phyloP scores from a whole-genome alignment of 1,140 invertebrate species.

The Pachypsylla venusta region DNA sequence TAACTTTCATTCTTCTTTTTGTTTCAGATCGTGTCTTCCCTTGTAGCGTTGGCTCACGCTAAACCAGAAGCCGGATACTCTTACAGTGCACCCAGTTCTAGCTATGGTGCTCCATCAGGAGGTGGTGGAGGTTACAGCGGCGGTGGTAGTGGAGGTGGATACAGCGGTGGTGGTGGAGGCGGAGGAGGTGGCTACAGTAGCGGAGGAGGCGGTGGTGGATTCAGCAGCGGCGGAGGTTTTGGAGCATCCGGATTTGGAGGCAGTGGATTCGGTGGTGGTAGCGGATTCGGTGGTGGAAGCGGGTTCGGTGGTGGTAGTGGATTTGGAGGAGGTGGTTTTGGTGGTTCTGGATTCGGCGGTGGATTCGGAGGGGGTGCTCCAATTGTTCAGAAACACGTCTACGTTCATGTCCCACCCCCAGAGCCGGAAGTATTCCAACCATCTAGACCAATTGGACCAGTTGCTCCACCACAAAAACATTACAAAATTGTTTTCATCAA shows the following conservation, averaged over 20 bases:
- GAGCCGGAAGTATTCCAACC: conserved; percentile 43
- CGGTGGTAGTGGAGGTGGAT: conserved; percentile 26
- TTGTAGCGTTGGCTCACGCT: conserved; percentile 35
- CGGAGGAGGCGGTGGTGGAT: conserved; percentile 28
- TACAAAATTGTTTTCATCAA: conserved; percentile 85
- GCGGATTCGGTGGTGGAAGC: conserved; percentile 21
- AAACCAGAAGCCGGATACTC: conserved; percentile 38
- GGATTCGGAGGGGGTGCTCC: conserved; percentile 31
- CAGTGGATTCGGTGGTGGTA: conserved; percentile 26
- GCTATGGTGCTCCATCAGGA: conserved; percentile 29
- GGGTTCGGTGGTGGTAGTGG: conserved; percentile 25
- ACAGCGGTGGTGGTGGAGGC: conserved; percentile 23
- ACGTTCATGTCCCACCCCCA: conserved; percentile 64
- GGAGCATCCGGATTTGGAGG: conserved; percentile 25
- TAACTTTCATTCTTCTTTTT: conserved; percentile 11
- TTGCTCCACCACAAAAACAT: conserved; percentile 55
- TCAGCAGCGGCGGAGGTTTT: conserved; percentile 30
- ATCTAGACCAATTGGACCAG: conserved; percentile 37
- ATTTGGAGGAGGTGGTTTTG: conserved; percentile 28
- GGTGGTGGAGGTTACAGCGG: conserved; percentile 23
- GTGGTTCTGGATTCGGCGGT: conserved; percentile 29
- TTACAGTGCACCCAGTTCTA: conserved; percentile 32
- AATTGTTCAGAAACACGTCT: conserved; percentile 60
- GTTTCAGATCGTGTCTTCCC: conserved; percentile 35
- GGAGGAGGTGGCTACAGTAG: conserved; percentile 24